Percentiles rank a stretch among this genome's conserved stretches.
Evolutionary conservation across 2,113 vertebrate species (phyloP).

Genomic region (Australoheros scitulus): DNA sequence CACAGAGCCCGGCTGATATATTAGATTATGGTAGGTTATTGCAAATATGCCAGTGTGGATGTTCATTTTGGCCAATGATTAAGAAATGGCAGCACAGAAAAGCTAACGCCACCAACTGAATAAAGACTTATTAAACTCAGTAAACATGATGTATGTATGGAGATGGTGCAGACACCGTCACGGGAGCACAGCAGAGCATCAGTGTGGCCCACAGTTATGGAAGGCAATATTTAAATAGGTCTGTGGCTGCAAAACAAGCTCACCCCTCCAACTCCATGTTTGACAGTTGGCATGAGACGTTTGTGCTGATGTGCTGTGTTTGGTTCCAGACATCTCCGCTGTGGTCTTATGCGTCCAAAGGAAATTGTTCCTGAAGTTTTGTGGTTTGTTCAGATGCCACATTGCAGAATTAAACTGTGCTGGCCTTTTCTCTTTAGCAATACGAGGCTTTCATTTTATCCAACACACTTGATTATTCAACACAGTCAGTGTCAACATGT

Average conservation of each 20-base stretch:
- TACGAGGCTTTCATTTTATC: not conserved
- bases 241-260: not conserved
- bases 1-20: no score
- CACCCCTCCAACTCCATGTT: no score
- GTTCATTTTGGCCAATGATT: not conserved
- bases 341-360: not conserved
- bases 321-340: not conserved
- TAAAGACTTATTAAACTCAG: not conserved
- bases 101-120: not conserved
- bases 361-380: not conserved
- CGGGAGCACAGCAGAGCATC: not conserved
- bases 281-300: no score
- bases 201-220: accelerated
- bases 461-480: not conserved
- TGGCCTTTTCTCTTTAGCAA: not conserved
- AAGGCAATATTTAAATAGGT: not conserved
- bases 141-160: not conserved
- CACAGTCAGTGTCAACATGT: not conserved
- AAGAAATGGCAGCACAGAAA: not conserved
- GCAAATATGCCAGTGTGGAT: not conserved
- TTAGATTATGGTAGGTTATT: not conserved
- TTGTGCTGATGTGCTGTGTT: not conserved
- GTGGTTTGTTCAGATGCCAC: not conserved
- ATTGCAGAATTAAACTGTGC: not conserved
- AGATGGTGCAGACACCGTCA: not conserved